Base-by-base conservation (phyloP, 2,888 invertebrate genomes). In the Chironomus tentans region DNA sequence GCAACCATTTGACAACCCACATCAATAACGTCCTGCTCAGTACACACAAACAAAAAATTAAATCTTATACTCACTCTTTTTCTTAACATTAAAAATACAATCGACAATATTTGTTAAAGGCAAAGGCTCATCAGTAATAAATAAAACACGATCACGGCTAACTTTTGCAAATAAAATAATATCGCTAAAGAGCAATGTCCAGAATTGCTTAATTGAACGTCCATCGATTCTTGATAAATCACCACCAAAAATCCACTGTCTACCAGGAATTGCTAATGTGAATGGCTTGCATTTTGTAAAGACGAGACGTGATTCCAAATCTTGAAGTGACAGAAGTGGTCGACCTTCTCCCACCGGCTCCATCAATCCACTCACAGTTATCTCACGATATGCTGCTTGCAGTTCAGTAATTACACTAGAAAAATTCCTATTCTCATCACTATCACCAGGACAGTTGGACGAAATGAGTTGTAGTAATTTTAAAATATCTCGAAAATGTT, bases 251-350 rank as follows among this genome's bases (percentile, higher is more conserved):
- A 95, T 92, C 94, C 94, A 94, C 83, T 94, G 94, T 72, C 94
- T 87, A 28, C 93, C 93, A 72, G 92, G 90, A 79, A 92, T 90
- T 80, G 91, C 92, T 82, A 95, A 85, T 74, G 92, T 90, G 82
- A 95, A 95, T 74, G 94, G 94, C 88, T 93, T 94, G 87, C 94
- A 94, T 84, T 93, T 91, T 80, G 94, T 94, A 85, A 95, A 95
- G 80, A 95, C 94, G 82, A 95, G 87, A 80, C 94, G 87, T 81
- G 93, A 92, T 82, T 94, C 94, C 78, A 95, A 87, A 82, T 95
- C 94, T 80, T 93, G 92, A 73, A 94, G 87, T 13, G 93, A 92
- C 4, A 94, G 84, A 77, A 94, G 82, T 0, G 94, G 94, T 77
- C 92, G 88, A 0, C 94, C 94, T 80, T 94, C 93, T 15, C 92